phyloP scores from a whole-genome alignment of 2,113 vertebrate species.

The Spermophilus dauricus region DNA sequence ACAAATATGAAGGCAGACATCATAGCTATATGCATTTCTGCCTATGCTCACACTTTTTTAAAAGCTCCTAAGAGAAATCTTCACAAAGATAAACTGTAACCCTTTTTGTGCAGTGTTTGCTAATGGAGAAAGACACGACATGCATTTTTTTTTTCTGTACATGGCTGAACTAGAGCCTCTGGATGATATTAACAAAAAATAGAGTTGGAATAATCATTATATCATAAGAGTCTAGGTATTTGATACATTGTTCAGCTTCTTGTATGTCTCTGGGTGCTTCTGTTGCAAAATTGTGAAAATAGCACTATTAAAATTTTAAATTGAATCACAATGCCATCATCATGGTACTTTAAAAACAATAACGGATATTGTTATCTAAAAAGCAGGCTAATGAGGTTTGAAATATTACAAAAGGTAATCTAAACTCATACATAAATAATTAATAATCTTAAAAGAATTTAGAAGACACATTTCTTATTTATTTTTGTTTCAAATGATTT shows the following conservation, averaged over 20 bases:
- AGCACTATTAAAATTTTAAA: neutral
- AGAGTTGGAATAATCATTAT: neutral
- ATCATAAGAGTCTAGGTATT: neutral
- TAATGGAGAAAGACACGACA: constrained; percentile 67
- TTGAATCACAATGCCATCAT: neutral
- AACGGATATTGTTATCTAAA: neutral
- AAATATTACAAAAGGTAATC: constrained; percentile 43
- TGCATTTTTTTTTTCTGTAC: constrained; percentile 27
- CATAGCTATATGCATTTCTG: constrained; percentile 79
- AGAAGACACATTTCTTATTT: neutral
- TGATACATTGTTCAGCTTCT: constrained; percentile 23
- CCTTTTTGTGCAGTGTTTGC: constrained; percentile 76
- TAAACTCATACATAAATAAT: neutral
- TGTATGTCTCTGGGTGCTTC: neutral
- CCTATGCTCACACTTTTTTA: constrained; percentile 79
- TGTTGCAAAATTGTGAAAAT: neutral
- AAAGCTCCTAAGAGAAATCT: constrained; percentile 83
- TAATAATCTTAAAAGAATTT: constrained; percentile 11
- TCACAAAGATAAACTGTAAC: constrained; percentile 78
- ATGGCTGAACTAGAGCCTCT: neutral
- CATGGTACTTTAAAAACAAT: constrained; percentile 51
- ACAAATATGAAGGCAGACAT: constrained; percentile 77
- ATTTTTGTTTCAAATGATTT: constrained; percentile 10
- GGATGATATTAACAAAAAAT: neutral
- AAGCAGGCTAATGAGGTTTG: constrained; percentile 23